phyloP scores from a whole-genome alignment of 2,888 invertebrate genomes.

The Latrodectus elegans region DNA sequence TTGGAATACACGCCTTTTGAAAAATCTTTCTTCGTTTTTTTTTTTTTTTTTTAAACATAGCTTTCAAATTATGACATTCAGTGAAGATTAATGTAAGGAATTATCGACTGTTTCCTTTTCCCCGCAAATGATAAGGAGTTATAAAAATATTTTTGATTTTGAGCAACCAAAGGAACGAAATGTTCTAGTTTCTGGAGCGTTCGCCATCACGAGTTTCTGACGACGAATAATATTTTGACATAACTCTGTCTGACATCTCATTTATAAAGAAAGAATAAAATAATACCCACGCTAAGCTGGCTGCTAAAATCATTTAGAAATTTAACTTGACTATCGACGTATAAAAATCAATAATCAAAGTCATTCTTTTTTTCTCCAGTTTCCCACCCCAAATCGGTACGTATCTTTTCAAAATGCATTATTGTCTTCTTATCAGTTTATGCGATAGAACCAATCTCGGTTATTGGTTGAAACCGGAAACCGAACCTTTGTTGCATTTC shows the following conservation, averaged over 20 bases:
- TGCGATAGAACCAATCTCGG: conserved; percentile 45
- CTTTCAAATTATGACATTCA: too few species aligned
- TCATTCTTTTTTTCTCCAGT: conserved; percentile 2
- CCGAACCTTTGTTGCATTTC: conserved; percentile 50
- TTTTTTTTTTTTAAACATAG: too few species aligned
- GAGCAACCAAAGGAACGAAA: too few species aligned
- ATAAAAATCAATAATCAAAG: conserved; percentile 29
- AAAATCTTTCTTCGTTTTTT: too few species aligned
- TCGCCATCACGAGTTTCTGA: too few species aligned
- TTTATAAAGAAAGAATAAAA: conserved; percentile 27
- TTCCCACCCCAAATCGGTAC: neutral
- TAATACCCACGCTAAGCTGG: conserved; percentile 33
- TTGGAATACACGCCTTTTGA: too few species aligned
- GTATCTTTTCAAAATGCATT: conserved; percentile 45
- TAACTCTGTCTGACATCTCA: conserved; percentile 13
- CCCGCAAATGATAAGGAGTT: too few species aligned
- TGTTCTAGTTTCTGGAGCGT: too few species aligned
- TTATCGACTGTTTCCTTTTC: too few species aligned
- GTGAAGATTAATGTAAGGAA: too few species aligned
- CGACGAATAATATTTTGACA: conserved; percentile 15
- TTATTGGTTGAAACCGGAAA: conserved; percentile 36
- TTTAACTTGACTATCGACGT: conserved; percentile 10
- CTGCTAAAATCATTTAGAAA: conserved; percentile 33
- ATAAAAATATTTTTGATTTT: too few species aligned
- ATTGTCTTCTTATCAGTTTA: conserved; percentile 51